These are phyloP conservation scores for Leptura quadrifasciata DNA, from an alignment of 2,888 invertebrate species.

Conservation along the genomic window DNA sequence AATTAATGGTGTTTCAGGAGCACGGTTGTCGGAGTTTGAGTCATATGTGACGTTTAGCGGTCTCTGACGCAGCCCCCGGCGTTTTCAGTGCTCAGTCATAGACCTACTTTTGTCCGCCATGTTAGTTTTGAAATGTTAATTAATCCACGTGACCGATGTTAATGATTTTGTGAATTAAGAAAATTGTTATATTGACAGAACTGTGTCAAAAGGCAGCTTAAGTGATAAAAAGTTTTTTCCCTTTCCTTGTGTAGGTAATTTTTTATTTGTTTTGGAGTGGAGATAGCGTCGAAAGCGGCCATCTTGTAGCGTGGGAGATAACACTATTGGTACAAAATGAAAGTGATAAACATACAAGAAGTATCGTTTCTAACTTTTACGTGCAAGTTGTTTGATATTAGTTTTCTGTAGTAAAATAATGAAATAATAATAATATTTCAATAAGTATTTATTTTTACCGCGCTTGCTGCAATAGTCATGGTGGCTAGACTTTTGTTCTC, in stretches of 20 bases:
- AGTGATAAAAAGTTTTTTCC: neutral
- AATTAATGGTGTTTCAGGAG: constrained; percentile 38
- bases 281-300: constrained; percentile 50
- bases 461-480: neutral
- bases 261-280: constrained; percentile 50
- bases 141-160: constrained; percentile 32
- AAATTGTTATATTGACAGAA: neutral
- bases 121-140: constrained; percentile 45
- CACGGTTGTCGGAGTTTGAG: constrained; percentile 50
- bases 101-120: constrained; percentile 58
- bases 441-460: neutral
- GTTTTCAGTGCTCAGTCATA: constrained; percentile 59
- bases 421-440: neutral
- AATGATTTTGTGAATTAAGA: constrained; percentile 33
- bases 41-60: constrained; percentile 46
- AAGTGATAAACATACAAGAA: constrained; percentile 29
- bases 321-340: constrained; percentile 44
- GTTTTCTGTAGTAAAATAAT: neutral
- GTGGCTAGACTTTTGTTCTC: constrained; percentile 19
- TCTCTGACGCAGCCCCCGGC: constrained; percentile 58
- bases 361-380: neutral
- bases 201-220: neutral
- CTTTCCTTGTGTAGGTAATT: constrained; percentile 9
- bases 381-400: neutral
- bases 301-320: constrained; percentile 51